A percentile compares a stretch with the other conserved stretches of the same genome.
phyloP scores from a whole-genome alignment of 2,113 vertebrate species.

The Epinephelus cyanopodus region DNA sequence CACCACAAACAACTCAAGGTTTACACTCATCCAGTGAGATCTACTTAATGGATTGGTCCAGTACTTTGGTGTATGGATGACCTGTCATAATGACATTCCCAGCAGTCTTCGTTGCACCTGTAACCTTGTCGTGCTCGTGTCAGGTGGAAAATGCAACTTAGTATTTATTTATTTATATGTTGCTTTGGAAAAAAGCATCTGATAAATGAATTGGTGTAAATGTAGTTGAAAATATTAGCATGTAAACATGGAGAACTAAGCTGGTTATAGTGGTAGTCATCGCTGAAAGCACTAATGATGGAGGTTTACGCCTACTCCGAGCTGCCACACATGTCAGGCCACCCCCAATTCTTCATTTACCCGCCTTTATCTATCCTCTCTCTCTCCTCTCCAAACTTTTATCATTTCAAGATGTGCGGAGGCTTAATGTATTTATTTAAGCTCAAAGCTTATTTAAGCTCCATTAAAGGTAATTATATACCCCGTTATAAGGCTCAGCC shows the following conservation, averaged over 20 bases:
- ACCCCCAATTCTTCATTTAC: constrained; percentile 11
- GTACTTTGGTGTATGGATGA: neutral
- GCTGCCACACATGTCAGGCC: constrained; percentile 18
- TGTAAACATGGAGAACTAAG: neutral
- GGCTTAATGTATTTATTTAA: constrained; percentile 81
- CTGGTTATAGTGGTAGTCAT: neutral
- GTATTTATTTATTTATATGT: too few species aligned
- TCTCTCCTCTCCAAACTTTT: constrained; percentile 52
- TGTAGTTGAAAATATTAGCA: neutral
- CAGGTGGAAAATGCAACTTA: neutral
- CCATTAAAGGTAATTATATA: constrained; percentile 83
- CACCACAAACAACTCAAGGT: neutral
- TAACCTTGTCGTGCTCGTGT: neutral
- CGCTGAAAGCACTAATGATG: neutral
- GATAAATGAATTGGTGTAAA: neutral
- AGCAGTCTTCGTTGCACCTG: too few species aligned
- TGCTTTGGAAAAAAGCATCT: neutral
- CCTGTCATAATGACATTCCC: neutral
- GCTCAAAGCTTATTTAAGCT: constrained; percentile 80
- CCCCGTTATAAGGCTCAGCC: constrained; percentile 71
- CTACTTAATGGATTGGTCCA: neutral
- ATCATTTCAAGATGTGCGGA: constrained; percentile 82
- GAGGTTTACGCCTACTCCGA: neutral
- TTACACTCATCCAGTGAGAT: neutral
- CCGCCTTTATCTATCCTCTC: constrained; percentile 30